Evolutionary conservation across 2,888 invertebrate species (phyloP), one percentile per base, ranked within the genome.

Genomic region (Neuroscelio doddi): DNA sequence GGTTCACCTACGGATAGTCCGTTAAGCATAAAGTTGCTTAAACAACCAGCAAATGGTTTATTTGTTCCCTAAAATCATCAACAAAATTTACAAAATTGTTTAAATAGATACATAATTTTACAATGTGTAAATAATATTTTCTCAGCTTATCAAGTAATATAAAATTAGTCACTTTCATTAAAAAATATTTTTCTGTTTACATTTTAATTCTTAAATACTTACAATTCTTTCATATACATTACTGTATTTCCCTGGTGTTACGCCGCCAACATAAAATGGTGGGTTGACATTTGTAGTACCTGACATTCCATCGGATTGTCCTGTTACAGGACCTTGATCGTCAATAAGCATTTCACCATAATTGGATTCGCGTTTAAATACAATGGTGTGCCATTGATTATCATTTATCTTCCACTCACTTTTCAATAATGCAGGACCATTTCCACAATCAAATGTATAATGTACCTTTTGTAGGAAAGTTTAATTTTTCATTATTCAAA

Each of bases 211-310:
- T 9, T 8, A 21, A 42, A 3, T 38, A 58, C 78, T 74, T 66
- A 82, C 82, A 44, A 83, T 79, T 16, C 56, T 75, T 3, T 66
- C 56, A 1, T 64, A 39, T 1, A 89, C 87, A 24, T 84, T 85
- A 27, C 80, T 80, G 8, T 82, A 80, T 16, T 85, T 80, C 1
- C 86, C 82, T 1, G 88, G 86, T 9, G 87, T 85, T n/a, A 95
- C 82, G 0, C 96, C 96, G 15, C 97, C 97, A 46, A 96, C 87
- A 82, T 90, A 95, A 78, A 91, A 91, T 0, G 95, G 95, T 29
- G 90, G 86, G 8, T 86, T 84, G 0, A 95, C 87, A 46, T 90
- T 88, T 1, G 93, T 87, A 0, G 87, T 86, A 9, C 86, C 83
- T 27, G 81, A 74, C 39, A 86, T 82, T 24, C 87, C 86, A 0